These are phyloP conservation scores for Scolopax rusticola DNA, from an alignment of 2,797 vertebrate genomes.

Conservation along the genomic window DNA sequence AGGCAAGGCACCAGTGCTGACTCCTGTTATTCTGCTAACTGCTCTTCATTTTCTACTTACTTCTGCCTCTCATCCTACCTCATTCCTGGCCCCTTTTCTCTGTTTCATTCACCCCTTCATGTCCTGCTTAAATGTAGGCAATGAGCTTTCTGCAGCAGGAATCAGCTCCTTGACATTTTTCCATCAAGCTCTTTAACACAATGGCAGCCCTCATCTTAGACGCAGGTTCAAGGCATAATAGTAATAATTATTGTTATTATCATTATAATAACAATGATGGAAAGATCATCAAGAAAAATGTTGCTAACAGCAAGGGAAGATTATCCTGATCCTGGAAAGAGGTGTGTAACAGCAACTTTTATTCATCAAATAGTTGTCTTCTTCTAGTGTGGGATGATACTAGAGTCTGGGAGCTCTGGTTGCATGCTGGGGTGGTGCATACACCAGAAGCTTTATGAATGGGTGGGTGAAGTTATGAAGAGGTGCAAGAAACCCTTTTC, in stretches of 20 bases:
- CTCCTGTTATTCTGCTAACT: constrained; percentile 53
- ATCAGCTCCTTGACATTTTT: background rate
- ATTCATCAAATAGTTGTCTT: background rate
- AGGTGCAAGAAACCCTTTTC: background rate
- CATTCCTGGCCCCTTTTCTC: constrained; percentile 53
- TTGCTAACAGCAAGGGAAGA: constrained; percentile 49
- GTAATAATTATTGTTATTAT: constrained; percentile 63
- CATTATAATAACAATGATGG: constrained; percentile 57
- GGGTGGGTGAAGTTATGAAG: background rate
- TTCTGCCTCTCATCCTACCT: constrained; percentile 24
- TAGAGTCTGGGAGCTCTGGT: background rate
- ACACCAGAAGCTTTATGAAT: background rate
- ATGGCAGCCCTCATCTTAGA: constrained; percentile 36
- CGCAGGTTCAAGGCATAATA: constrained; percentile 13
- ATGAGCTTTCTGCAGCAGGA: background rate
- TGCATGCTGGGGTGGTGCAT: background rate
- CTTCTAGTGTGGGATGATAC: background rate
- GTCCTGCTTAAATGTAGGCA: constrained; percentile 2
- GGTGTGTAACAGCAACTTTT: constrained; percentile 39
- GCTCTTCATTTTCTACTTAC: background rate
- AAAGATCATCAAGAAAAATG: constrained; percentile 22
- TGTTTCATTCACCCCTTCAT: constrained; percentile 6
- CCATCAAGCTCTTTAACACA: background rate
- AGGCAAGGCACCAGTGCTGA: constrained; percentile 63
- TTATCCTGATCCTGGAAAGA: constrained; percentile 64